Percentiles rank a stretch among this genome's conserved stretches.
Conservation (phyloP, 2,888 invertebrate species). For the Pheosia gnoma region DNA sequence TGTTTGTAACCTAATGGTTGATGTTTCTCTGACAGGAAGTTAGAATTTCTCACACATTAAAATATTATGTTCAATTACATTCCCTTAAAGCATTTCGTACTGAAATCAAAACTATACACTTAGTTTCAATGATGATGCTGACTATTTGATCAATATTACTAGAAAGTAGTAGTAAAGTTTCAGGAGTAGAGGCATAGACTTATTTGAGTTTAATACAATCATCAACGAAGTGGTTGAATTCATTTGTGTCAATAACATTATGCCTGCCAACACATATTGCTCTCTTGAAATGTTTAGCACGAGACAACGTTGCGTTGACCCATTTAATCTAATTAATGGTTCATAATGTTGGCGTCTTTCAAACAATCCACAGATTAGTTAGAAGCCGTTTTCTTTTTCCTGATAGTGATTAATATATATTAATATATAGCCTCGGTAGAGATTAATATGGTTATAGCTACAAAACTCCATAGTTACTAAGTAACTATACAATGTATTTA, state of each 20-base stretch:
- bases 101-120: not conserved
- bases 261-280: constrained; percentile 11
- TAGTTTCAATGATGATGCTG: not conserved
- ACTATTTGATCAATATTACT: not conserved
- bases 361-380: constrained; percentile 21
- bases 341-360: constrained; percentile 38
- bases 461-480: not conserved
- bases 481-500: no score
- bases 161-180: no score
- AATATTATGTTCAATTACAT: constrained; percentile 14
- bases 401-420: no score
- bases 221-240: constrained; percentile 11
- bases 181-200: not conserved
- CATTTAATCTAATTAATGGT: constrained; percentile 38
- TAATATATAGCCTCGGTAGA: no score
- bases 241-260: constrained; percentile 18
- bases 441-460: not conserved
- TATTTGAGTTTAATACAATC: not conserved
- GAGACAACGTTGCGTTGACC: constrained; percentile 35
- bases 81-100: not conserved
- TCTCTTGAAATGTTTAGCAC: constrained; percentile 28
- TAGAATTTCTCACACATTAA: constrained; percentile 9
- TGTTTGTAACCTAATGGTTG: constrained; percentile 10
- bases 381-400: not conserved
- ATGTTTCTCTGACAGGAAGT: constrained; percentile 11